Base-by-base conservation (phyloP, 35 echinoderm and acorn worm genomes). In the Strongylocentrotus purpuratus region DNA sequence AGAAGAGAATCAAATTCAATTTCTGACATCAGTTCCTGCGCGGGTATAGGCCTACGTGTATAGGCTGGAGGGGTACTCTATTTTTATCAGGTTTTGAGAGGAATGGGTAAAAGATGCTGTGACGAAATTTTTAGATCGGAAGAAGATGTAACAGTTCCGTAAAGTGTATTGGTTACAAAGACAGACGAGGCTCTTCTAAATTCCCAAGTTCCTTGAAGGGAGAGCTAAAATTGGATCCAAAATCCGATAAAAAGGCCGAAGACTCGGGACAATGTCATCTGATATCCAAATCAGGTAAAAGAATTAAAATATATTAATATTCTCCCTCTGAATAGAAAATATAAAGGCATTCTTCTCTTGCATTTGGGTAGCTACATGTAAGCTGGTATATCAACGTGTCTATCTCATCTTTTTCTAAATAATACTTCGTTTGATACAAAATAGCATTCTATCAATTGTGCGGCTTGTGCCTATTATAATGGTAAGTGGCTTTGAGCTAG, bases 21-120 rank as follows among this genome's bases (percentile, higher is more conserved):
- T 78, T 78, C 65, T 78, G 65, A 78, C 65, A 78, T 78, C 65
- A 78, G 65, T 78, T 78, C 65, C 65, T 78, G 65, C 20, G 65
- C 65, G 20, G 28, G 65, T 28, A 78, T 78, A 6, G 35, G 35
- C 35, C 35, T 41, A 41, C n/a, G 3, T 3, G 35, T 41, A 0
- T 41, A 41, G 65, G 35, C 65, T n/a, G 65, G 7, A 78, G 20
- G 4, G 5, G 20, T 28, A n/a, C 65, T 78, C 65, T 78, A 78
- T 78, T 78, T 78, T 31, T 78, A 78, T n/a, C 65, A 78, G 7
- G 65, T 78, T 78, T 78, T 78, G 25, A 28, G 65, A 78, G 65
- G 28, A 78, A 78, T 28, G 25, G 22, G 4, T n/a, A 78, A 18
- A 78, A 5, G 4, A 78, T n/a, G 28, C 5, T 28, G 65, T 78